A percentile compares a stretch with the other conserved stretches of the same genome.
Evolutionary conservation across 2,888 invertebrate species (phyloP).

Genomic region (Linnaemya tessellans): DNA sequence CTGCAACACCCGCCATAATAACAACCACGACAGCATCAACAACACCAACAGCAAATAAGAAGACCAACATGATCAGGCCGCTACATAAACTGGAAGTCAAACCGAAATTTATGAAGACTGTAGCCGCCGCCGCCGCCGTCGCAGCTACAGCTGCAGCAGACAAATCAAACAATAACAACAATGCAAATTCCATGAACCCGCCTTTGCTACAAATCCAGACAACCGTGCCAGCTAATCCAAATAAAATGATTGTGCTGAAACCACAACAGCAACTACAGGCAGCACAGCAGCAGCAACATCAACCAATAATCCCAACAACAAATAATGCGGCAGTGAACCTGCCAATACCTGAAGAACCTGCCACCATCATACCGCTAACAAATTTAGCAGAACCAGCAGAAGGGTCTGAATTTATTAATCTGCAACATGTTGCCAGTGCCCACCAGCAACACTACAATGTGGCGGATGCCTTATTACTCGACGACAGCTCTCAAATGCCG

Average conservation of each 20-base stretch:
- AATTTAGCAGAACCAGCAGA: constrained; percentile 41
- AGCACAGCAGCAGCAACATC: constrained; percentile 48
- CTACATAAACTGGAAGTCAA: constrained; percentile 80
- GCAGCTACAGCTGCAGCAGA: constrained; percentile 66
- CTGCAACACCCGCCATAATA: neutral
- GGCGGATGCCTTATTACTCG: constrained; percentile 61
- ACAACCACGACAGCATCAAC: neutral
- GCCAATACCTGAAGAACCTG: constrained; percentile 37
- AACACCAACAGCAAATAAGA: constrained; percentile 59
- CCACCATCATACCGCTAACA: constrained; percentile 33
- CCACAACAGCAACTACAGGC: constrained; percentile 63
- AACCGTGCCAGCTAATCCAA: constrained; percentile 34
- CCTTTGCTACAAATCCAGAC: constrained; percentile 58
- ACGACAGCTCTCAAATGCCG: constrained; percentile 58
- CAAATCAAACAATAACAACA: constrained; percentile 70
- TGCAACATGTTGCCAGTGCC: constrained; percentile 61
- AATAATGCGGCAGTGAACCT: neutral
- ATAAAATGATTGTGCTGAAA: constrained; percentile 64
- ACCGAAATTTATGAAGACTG: constrained; percentile 78
- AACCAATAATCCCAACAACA: constrained; percentile 27
- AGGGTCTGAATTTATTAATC: constrained; percentile 53
- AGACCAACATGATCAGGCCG: constrained; percentile 80
- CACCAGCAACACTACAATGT: constrained; percentile 70
- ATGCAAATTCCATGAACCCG: constrained; percentile 37
- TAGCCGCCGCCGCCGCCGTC: constrained; percentile 68